Conservation (phyloP, 2,888 invertebrate genomes). For the Clunio marinus region DNA sequence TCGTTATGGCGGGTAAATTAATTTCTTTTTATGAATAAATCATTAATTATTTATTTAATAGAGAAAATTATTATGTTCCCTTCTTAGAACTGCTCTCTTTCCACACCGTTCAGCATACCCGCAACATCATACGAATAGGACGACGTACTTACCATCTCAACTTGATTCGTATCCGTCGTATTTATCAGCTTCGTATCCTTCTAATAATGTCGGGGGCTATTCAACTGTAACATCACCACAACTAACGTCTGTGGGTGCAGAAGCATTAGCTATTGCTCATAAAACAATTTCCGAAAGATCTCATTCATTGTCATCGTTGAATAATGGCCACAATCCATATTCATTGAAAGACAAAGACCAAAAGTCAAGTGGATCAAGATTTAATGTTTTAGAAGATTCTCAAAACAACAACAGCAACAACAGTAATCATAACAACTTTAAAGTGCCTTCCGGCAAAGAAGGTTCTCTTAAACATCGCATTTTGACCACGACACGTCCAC, state of each 20-base stretch:
- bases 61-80: not conserved
- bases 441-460: slow-evolving; percentile 58
- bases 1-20: slow-evolving; percentile 34
- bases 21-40: not conserved
- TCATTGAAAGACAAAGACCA: slow-evolving; percentile 27
- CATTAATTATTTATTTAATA: not conserved
- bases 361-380: slow-evolving; percentile 33
- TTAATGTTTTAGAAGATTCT: slow-evolving; percentile 5
- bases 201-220: slow-evolving; percentile 1
- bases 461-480: slow-evolving; percentile 61
- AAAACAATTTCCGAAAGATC: slow-evolving; percentile 32
- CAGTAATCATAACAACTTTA: slow-evolving; percentile 44
- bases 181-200: slow-evolving; percentile 35
- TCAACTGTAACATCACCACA: slow-evolving; percentile 2
- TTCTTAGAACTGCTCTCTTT: slow-evolving; percentile 15
- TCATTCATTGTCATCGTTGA: slow-evolving; percentile 35
- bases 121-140: slow-evolving; percentile 40
- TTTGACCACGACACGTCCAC: slow-evolving; percentile 53
- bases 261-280: not conserved
- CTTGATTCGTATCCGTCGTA: slow-evolving; percentile 43
- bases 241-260: slow-evolving; percentile 5
- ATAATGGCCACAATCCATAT: slow-evolving; percentile 30
- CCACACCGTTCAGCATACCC: slow-evolving; percentile 31
- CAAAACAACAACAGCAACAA: slow-evolving; percentile 27
- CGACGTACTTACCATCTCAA: slow-evolving; percentile 42